Percentiles rank a stretch among this genome's conserved stretches.
These are phyloP conservation scores for Hypena proboscidalis DNA, from an alignment of 2,888 invertebrate genomes.

Conservation along the genomic window DNA sequence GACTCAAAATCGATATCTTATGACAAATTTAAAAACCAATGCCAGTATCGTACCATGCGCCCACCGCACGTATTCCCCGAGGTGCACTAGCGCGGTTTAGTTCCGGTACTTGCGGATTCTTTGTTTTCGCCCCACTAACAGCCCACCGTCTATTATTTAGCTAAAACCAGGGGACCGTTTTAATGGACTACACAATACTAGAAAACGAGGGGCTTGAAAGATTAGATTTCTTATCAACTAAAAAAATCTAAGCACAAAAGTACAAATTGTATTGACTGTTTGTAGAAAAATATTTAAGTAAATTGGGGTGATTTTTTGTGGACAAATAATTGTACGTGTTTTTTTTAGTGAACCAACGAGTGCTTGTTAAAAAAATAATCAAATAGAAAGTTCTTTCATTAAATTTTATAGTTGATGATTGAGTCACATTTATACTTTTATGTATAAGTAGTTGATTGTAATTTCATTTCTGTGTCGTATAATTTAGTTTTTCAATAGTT, in stretches of 20 bases:
- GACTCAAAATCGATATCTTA: background rate
- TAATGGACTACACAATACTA: conserved; percentile 72
- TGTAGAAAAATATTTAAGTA: conserved; percentile 35
- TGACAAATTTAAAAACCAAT: background rate
- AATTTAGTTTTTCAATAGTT: no score
- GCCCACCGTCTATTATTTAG: conserved; percentile 78
- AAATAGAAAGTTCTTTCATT: no score
- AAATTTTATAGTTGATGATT: no score
- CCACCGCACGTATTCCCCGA: conserved; percentile 65
- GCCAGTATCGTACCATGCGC: conserved; percentile 51
- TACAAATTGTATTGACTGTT: conserved; percentile 53
- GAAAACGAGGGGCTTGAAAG: conserved; percentile 71
- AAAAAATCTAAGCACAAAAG: conserved; percentile 61
- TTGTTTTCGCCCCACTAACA: conserved; percentile 74
- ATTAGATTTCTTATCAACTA: conserved; percentile 81
- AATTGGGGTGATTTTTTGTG: conserved; percentile 29
- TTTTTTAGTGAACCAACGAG: background rate
- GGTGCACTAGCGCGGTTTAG: conserved; percentile 74
- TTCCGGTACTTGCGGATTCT: conserved; percentile 77
- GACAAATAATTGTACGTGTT: conserved; percentile 16
- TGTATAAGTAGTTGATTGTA: no score
- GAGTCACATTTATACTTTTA: no score
- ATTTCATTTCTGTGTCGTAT: no score
- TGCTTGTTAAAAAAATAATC: no score
- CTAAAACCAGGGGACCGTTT: conserved; percentile 75